Evolutionary conservation across 2,888 invertebrate genomes (phyloP).

Genomic region (Biston stratarius): DNA sequence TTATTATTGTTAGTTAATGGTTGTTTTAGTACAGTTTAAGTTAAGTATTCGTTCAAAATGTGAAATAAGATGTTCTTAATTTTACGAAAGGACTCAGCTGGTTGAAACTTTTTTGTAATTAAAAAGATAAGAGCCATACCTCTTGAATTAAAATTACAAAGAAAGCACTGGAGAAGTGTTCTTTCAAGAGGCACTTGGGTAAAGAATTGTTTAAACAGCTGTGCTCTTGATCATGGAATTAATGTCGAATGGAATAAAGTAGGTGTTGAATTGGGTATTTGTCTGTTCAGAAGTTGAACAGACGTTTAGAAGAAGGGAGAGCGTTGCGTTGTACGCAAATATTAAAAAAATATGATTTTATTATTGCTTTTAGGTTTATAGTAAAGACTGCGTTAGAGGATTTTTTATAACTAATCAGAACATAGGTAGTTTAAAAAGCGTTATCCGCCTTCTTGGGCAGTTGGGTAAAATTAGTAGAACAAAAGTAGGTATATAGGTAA

Average conservation of each 20-base stretch:
- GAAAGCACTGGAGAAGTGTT: slow-evolving; percentile 40
- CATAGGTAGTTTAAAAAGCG: too few species aligned
- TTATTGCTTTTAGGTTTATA: too few species aligned
- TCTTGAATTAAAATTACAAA: slow-evolving; percentile 44
- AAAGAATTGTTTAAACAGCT: slow-evolving; percentile 46
- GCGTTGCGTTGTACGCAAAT: neutral
- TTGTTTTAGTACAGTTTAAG: too few species aligned
- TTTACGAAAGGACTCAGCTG: slow-evolving; percentile 37
- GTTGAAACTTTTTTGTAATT: slow-evolving; percentile 37
- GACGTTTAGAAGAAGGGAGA: neutral
- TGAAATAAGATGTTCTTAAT: slow-evolving; percentile 23
- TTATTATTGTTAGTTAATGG: too few species aligned
- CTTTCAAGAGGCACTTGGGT: slow-evolving; percentile 35
- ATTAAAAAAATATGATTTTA: too few species aligned
- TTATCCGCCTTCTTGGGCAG: too few species aligned
- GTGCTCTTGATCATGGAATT: slow-evolving; percentile 38
- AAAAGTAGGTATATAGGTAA: too few species aligned
- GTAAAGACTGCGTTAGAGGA: too few species aligned
- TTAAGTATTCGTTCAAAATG: slow-evolving; percentile 12
- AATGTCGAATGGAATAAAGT: slow-evolving; percentile 22
- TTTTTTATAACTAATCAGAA: too few species aligned
- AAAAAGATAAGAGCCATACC: slow-evolving; percentile 36
- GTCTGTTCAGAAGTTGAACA: slow-evolving; percentile 21
- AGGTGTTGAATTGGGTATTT: slow-evolving; percentile 18
- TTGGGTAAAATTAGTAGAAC: too few species aligned